Percentiles rank a stretch among this genome's conserved stretches.
Evolutionary conservation across 2,113 vertebrate genomes (phyloP).

Genomic region (Anolis sagrei): DNA sequence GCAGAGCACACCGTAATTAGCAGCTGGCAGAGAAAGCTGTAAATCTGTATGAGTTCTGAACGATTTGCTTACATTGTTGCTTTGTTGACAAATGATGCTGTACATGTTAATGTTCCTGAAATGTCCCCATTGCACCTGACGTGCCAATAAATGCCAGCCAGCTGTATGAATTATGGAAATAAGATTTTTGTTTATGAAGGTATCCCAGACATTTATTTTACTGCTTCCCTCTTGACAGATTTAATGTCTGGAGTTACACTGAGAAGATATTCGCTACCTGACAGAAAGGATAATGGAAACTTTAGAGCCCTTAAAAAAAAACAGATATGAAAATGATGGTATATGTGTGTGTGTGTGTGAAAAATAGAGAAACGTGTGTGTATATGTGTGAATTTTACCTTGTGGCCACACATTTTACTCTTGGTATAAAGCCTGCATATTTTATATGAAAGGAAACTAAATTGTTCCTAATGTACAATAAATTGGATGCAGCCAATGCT

Average conservation of each 20-base stretch:
- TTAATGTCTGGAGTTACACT: constrained; percentile 86
- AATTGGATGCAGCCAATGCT: constrained; percentile 51
- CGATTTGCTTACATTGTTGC: constrained; percentile 91
- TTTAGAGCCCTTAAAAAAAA: constrained; percentile 77
- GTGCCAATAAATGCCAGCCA: constrained; percentile 90
- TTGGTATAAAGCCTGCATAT: constrained; percentile 58
- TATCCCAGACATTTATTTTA: constrained; percentile 90
- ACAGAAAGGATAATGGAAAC: constrained; percentile 87
- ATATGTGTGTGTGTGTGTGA: background rate
- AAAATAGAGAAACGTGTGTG: background rate
- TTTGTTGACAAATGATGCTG: constrained; percentile 92
- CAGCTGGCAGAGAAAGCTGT: constrained; percentile 88
- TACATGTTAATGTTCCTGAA: constrained; percentile 91
- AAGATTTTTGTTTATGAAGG: constrained; percentile 94
- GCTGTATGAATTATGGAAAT: constrained; percentile 94
- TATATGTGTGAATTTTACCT: constrained; percentile 63
- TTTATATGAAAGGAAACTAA: constrained; percentile 67
- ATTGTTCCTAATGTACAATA: constrained; percentile 63
- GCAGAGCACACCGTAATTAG: constrained; percentile 90
- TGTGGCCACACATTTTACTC: constrained; percentile 67
- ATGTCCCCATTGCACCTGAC: constrained; percentile 90
- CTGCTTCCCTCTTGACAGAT: constrained; percentile 87
- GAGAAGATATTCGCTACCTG: constrained; percentile 89
- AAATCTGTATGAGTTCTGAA: constrained; percentile 90
- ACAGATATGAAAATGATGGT: constrained; percentile 60